Conservation (phyloP, 2,888 invertebrate species). For the Hipparchia sbordonii region DNA sequence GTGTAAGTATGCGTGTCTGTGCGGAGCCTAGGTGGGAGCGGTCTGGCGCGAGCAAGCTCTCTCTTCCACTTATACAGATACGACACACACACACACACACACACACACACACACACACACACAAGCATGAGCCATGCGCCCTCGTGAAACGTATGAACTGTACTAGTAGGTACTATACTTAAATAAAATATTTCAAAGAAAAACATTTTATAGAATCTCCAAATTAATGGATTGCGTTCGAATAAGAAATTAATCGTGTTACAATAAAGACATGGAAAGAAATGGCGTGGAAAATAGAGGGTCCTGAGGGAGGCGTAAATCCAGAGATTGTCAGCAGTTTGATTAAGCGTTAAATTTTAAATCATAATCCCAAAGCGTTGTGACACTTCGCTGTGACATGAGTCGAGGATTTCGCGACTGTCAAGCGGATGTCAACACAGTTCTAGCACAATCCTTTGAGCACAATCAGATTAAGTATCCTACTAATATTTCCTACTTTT, state of each 20-base stretch:
- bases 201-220: not conserved
- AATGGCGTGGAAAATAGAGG: slow-evolving; percentile 71
- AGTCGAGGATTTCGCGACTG: not conserved
- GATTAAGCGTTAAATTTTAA: slow-evolving; percentile 15
- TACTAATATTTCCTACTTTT: too few relatives aligned
- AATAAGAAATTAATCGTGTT: not conserved
- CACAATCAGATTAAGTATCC: too few relatives aligned
- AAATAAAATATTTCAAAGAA: not conserved
- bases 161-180: too few relatives aligned
- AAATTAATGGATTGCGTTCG: not conserved
- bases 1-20: too few relatives aligned
- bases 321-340: slow-evolving; percentile 13
- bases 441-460: too few relatives aligned
- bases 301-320: slow-evolving; percentile 49
- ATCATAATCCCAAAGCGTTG: not conserved
- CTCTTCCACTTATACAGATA: too few relatives aligned
- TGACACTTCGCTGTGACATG: not conserved
- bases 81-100: too few relatives aligned
- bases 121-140: too few relatives aligned
- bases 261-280: slow-evolving; percentile 51
- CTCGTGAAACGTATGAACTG: too few relatives aligned
- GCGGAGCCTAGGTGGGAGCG: too few relatives aligned
- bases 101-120: too few relatives aligned
- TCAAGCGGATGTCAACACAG: not conserved
- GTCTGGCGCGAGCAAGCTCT: too few relatives aligned